phyloP scores from a whole-genome alignment of 2,113 vertebrate species.

The Gavia stellata region DNA sequence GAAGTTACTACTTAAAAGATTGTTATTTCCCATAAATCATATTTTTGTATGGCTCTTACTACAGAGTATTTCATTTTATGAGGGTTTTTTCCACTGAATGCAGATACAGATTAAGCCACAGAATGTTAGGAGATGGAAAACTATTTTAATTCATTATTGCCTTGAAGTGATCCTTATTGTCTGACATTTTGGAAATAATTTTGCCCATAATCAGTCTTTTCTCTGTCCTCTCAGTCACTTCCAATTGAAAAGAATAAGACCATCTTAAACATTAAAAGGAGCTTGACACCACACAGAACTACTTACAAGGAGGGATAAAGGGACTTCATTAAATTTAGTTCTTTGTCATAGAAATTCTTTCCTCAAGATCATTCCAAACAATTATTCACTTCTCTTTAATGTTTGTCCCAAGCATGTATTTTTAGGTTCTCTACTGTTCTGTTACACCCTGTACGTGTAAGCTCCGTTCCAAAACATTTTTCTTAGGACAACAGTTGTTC shows the following conservation, averaged over 20 bases:
- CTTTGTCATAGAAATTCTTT: conserved; percentile 7
- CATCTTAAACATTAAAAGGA: conserved; percentile 8
- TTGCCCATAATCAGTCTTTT: not conserved
- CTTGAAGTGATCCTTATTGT: conserved; percentile 1
- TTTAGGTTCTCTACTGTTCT: not conserved
- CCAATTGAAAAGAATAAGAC: not conserved
- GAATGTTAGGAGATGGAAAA: conserved; percentile 14
- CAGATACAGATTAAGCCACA: not conserved
- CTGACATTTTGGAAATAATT: conserved; percentile 37
- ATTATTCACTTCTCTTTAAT: not conserved
- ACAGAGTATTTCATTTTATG: conserved; percentile 20
- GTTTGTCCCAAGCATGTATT: not conserved
- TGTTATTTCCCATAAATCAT: conserved; percentile 49
- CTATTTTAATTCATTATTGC: not conserved
- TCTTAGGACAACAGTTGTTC: not conserved
- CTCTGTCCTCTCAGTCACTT: not conserved
- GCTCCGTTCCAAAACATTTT: not conserved
- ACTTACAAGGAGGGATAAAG: not conserved
- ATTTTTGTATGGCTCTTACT: conserved; percentile 35
- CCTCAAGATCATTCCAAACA: not conserved
- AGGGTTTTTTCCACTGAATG: not conserved
- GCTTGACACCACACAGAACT: not conserved
- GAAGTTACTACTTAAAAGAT: conserved; percentile 45
- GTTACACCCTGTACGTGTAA: not conserved
- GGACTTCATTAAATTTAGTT: not conserved